phyloP scores from a whole-genome alignment of 1,140 invertebrate species.

The Eumaeus atala region DNA sequence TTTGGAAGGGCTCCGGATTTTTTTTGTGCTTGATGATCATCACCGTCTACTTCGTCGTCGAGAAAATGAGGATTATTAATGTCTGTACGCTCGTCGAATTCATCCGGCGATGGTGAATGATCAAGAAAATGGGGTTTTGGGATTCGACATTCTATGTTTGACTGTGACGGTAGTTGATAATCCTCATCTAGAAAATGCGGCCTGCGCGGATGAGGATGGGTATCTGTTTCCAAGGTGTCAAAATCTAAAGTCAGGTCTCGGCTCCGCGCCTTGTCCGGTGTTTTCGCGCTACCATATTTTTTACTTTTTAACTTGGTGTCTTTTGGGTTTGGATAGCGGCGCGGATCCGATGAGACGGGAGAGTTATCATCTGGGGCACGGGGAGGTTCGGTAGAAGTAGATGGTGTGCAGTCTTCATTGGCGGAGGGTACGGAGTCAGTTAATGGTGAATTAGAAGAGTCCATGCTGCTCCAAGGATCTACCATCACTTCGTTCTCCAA shows the following conservation, averaged over 20 bases:
- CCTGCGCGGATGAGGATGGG: constrained; percentile 57
- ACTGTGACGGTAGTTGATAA: constrained; percentile 72
- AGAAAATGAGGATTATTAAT: constrained; percentile 68
- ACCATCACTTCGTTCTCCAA: constrained; percentile 74
- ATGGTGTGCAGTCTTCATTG: constrained; percentile 66
- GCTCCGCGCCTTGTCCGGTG: constrained; percentile 54
- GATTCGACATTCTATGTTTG: constrained; percentile 70
- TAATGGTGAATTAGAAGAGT: constrained; percentile 69
- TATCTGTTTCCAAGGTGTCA: constrained; percentile 49
- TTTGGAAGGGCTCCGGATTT: constrained; percentile 61
- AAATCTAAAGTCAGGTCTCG: constrained; percentile 57
- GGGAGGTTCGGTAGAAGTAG: constrained; percentile 55
- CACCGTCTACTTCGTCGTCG: constrained; percentile 58
- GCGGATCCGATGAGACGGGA: constrained; percentile 42
- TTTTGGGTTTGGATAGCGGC: constrained; percentile 48
- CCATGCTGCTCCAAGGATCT: constrained; percentile 74
- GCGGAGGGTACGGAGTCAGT: constrained; percentile 68
- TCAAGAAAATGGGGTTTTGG: constrained; percentile 72
- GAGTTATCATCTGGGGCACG: constrained; percentile 37
- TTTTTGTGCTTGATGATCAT: constrained; percentile 57
- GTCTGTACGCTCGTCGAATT: constrained; percentile 64
- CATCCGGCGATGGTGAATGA: constrained; percentile 68
- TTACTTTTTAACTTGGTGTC: constrained; percentile 40
- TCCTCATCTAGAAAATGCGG: constrained; percentile 78
- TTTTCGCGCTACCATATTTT: constrained; percentile 33